phyloP scores from a whole-genome alignment of 1,140 invertebrate genomes.

The Streblospio benedicti region DNA sequence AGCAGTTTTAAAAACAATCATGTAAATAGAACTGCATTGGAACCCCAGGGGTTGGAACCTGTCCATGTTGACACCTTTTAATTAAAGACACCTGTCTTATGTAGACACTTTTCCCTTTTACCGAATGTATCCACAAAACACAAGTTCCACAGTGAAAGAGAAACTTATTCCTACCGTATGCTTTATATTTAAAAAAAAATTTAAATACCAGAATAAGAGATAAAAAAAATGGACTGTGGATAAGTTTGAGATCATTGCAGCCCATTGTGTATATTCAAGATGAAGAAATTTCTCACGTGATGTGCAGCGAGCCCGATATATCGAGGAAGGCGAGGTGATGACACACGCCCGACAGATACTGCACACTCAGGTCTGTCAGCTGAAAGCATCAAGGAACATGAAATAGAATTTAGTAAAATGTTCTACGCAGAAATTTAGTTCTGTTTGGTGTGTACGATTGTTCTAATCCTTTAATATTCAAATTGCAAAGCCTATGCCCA shows the following conservation, averaged over 20 bases:
- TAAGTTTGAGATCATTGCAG: background rate
- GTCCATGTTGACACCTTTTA: too few relatives aligned
- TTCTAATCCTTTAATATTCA: background rate
- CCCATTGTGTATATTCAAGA: background rate
- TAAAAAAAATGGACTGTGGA: too few relatives aligned
- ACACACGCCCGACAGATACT: constrained; percentile 48
- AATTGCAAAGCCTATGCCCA: background rate
- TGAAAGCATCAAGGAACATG: constrained; percentile 14
- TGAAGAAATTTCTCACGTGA: constrained; percentile 39
- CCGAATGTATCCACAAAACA: background rate
- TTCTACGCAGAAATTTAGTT: too few relatives aligned
- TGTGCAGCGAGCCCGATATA: constrained; percentile 42
- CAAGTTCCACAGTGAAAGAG: background rate
- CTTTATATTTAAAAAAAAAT: background rate
- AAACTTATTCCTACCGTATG: background rate
- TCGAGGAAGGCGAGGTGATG: constrained; percentile 40
- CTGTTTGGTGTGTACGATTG: too few relatives aligned
- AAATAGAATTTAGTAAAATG: background rate
- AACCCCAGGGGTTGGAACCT: too few relatives aligned
- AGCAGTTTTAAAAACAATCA: background rate
- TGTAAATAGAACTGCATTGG: background rate
- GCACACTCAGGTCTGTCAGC: constrained; percentile 45
- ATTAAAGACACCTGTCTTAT: too few relatives aligned
- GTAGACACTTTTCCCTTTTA: too few relatives aligned
- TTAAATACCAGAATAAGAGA: background rate